These are phyloP conservation scores for Drosophila pseudotalamancana DNA, from an alignment of 2,888 invertebrate species.

Conservation along the genomic window DNA sequence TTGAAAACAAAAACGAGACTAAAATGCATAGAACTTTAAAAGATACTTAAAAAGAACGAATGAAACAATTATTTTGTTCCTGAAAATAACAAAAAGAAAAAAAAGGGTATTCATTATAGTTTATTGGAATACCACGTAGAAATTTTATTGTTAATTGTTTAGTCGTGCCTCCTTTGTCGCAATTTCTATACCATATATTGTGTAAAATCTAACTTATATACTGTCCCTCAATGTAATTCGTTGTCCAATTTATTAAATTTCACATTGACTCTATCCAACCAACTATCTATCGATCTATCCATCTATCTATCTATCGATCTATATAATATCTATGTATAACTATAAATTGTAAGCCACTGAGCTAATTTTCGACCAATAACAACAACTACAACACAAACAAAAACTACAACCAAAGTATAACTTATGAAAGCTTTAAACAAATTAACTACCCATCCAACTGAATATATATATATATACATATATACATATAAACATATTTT, in stretches of 20 bases:
- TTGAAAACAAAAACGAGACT: too few species aligned
- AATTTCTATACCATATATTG: too few species aligned
- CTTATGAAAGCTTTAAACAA: slow-evolving; percentile 72
- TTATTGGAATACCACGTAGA: too few species aligned
- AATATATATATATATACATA: slow-evolving; percentile 18
- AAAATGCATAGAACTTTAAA: too few species aligned
- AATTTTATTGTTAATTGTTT: too few species aligned
- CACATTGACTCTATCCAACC: not conserved
- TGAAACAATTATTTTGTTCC: too few species aligned
- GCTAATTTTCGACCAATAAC: slow-evolving; percentile 51
- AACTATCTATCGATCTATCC: not conserved
- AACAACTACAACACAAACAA: slow-evolving; percentile 3
- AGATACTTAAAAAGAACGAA: too few species aligned
- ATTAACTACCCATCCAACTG: slow-evolving; percentile 67
- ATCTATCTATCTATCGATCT: slow-evolving; percentile 6
- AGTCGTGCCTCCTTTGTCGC: too few species aligned
- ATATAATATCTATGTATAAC: slow-evolving; percentile 1
- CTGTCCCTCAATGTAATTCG: not conserved
- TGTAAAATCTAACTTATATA: too few species aligned
- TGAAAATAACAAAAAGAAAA: too few species aligned
- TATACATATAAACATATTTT: slow-evolving; percentile 28
- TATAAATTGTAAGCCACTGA: slow-evolving; percentile 14
- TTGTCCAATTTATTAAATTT: slow-evolving; percentile 10
- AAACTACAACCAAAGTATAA: slow-evolving; percentile 43
- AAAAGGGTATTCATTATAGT: too few species aligned